Evolutionary conservation across 2,888 invertebrate species (phyloP).

Genomic region (Heliconius ethilla): DNA sequence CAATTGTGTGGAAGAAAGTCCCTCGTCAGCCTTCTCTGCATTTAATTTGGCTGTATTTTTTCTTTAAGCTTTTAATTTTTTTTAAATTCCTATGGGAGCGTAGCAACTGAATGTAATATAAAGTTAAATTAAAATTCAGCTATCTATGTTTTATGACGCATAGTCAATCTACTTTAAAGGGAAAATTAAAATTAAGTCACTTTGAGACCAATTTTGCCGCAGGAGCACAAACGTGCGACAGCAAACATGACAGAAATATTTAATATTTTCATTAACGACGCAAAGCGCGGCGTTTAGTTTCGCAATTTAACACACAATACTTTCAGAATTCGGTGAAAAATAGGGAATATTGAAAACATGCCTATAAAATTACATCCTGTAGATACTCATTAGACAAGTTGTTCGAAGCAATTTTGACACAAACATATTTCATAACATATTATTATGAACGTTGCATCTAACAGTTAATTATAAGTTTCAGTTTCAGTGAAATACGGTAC

Average conservation of each 20-base stretch:
- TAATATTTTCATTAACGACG: no score
- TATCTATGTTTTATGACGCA: conserved; percentile 28
- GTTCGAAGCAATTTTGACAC: not conserved
- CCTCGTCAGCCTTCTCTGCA: conserved; percentile 63
- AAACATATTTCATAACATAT: conserved; percentile 16
- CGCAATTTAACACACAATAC: no score
- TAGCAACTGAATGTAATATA: conserved; percentile 26
- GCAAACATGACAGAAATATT: no score
- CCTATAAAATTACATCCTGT: no score
- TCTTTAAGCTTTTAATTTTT: conserved; percentile 45
- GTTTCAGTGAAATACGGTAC: conserved; percentile 24
- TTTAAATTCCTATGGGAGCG: conserved; percentile 26
- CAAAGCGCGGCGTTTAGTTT: no score
- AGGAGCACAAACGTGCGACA: no score
- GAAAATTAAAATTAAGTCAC: not conserved
- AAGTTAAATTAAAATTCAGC: conserved; percentile 37
- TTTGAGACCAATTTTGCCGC: no score
- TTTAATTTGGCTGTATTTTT: conserved; percentile 69
- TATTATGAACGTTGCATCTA: conserved; percentile 20
- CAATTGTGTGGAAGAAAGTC: conserved; percentile 79
- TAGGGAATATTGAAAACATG: no score
- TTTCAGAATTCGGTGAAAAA: no score
- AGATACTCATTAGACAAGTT: conserved; percentile 1
- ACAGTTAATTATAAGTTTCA: conserved; percentile 23
- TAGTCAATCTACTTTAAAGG: not conserved